These are phyloP conservation scores for Microcebus ravelobensis DNA, from an alignment of 2,113 vertebrate species.

Conservation along the genomic window DNA sequence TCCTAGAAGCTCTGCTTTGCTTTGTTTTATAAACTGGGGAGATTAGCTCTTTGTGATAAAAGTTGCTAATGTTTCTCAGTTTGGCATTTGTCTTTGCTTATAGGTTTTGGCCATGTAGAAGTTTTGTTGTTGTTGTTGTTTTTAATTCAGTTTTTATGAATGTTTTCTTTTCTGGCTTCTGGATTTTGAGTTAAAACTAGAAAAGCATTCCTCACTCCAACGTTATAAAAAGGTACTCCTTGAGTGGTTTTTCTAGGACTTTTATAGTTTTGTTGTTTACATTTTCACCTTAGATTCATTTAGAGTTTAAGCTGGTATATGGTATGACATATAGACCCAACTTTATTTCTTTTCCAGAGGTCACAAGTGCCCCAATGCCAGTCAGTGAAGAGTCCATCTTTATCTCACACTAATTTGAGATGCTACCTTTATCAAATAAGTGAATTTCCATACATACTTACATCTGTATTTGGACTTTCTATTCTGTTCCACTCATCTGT, in stretches of 20 bases:
- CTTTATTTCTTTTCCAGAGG: neutral
- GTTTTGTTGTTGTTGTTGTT: neutral
- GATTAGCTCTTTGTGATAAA: neutral
- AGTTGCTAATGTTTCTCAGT: neutral
- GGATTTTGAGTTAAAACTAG: neutral
- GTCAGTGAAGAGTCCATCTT: neutral
- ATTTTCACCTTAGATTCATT: neutral
- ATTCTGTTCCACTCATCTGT: neutral
- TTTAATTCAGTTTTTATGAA: neutral
- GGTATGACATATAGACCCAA: neutral
- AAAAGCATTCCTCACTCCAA: neutral
- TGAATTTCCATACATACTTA: neutral
- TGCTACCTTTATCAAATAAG: neutral
- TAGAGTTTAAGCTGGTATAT: neutral
- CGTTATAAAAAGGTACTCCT: neutral
- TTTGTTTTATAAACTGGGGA: neutral
- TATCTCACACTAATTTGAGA: neutral
- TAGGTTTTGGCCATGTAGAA: neutral
- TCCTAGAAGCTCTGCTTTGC: neutral
- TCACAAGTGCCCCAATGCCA: neutral
- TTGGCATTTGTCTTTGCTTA: neutral
- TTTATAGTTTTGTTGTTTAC: neutral
- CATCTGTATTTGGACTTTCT: neutral
- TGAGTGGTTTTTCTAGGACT: neutral
- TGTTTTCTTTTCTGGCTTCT: slow-evolving; percentile 25